Evolutionary conservation across 2,888 invertebrate species (phyloP).

Genomic region (Orthosia gracilis): DNA sequence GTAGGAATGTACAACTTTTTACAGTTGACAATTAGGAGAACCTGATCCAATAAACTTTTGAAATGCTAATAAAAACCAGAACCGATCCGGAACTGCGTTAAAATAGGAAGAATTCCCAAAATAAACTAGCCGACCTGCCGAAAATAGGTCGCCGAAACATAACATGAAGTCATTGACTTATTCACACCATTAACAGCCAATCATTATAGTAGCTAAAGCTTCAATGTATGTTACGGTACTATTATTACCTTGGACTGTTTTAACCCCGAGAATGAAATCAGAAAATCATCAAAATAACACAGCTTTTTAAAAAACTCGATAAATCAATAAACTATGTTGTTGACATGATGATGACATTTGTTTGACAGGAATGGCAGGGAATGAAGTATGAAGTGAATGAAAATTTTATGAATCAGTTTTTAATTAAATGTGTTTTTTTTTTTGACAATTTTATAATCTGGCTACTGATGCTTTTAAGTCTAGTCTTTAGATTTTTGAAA

Average conservation of each 20-base stretch:
- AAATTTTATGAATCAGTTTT: too few species aligned
- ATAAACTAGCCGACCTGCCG: slow-evolving; percentile 76
- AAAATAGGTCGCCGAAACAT: slow-evolving; percentile 82
- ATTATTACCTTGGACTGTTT: slow-evolving; percentile 29
- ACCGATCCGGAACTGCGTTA: slow-evolving; percentile 60
- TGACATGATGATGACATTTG: slow-evolving; percentile 25
- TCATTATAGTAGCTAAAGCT: not conserved
- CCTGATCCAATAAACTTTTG: slow-evolving; percentile 20
- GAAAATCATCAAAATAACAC: slow-evolving; percentile 21
- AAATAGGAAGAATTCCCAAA: slow-evolving; percentile 79
- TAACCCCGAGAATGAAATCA: slow-evolving; percentile 13
- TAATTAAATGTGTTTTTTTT: too few species aligned
- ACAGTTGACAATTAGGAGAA: not conserved
- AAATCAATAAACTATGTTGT: slow-evolving; percentile 55
- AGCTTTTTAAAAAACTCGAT: slow-evolving; percentile 30
- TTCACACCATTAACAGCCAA: slow-evolving; percentile 15
- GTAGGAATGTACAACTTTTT: not conserved
- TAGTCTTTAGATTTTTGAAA: too few species aligned
- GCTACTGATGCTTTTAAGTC: too few species aligned
- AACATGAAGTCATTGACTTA: slow-evolving; percentile 72
- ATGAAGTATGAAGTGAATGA: too few species aligned
- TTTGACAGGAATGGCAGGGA: not conserved
- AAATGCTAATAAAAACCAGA: slow-evolving; percentile 34
- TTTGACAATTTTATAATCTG: too few species aligned
- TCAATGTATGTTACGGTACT: slow-evolving; percentile 1